phyloP scores from a whole-genome alignment of 2,797 vertebrate species.

The Argyrosomus regius region DNA sequence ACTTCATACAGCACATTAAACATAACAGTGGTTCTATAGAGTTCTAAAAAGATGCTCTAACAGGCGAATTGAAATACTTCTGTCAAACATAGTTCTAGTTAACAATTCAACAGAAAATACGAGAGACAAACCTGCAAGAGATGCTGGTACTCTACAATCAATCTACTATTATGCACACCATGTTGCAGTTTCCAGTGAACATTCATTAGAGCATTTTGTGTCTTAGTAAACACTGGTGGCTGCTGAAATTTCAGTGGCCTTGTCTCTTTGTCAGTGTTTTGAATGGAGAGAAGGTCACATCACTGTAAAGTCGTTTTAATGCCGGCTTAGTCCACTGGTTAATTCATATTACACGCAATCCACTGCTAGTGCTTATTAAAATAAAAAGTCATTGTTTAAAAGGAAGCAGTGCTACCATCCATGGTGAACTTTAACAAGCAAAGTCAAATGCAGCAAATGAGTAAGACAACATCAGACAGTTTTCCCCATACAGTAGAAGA shows the following conservation, averaged over 20 bases:
- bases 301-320: conserved; percentile 5
- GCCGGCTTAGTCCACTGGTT: conserved; percentile 5
- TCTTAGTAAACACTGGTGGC: conserved; percentile 26
- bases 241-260: conserved; percentile 33
- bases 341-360: conserved; percentile 18
- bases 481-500: background rate
- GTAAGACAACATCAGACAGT: background rate
- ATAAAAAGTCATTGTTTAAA: conserved; percentile 8
- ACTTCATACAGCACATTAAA: background rate
- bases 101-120: background rate
- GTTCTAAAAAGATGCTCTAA: background rate
- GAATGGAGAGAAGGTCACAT: conserved; percentile 35
- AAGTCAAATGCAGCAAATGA: background rate
- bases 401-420: background rate
- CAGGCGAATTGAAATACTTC: background rate
- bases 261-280: conserved; percentile 29
- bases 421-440: conserved; percentile 6
- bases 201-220: conserved; percentile 29
- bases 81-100: background rate
- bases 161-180: background rate
- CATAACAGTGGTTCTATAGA: background rate
- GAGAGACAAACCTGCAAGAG: background rate
- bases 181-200: background rate
- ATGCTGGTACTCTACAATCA: background rate
- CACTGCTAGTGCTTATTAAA: background rate